Evolutionary conservation across 2,113 vertebrate genomes (phyloP), one percentile per base, ranked within the genome.

Genomic region (Oreochromis tanganicae): DNA sequence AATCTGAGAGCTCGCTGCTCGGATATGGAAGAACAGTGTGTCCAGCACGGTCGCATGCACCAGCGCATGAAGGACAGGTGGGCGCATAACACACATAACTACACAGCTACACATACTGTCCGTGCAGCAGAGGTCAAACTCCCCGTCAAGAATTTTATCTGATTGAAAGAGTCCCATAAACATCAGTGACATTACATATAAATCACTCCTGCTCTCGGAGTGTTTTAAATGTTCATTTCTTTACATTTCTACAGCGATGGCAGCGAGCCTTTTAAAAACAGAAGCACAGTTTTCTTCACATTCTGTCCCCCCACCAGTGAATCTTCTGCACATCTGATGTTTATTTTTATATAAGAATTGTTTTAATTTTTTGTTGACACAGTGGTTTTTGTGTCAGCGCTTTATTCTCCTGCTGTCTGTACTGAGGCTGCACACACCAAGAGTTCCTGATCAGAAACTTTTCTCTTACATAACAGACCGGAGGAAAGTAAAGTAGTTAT

Each of bases 41-140:
- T 98, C 90, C 98, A 98, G 81, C 98, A 99, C 32, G 98, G 98
- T 46, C 96, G 88, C 92, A 96, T 98, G 84, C 98, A 98, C 89
- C 97, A 98, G 89, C 96, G 96, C 88, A 98, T 99, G 98, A 99
- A 98, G 93, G 95, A 96, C 78, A 98, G 98, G 98, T 99, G 97
- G 3, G n/a, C 24, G 52, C n/a, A 73, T 29, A 61, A 79, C 7
- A 54, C 86, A 86, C 75, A 50, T 59, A 85, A 7, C 43, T 17
- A 32, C 36, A 43, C 79, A 85, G 12, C 32, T 19, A 43, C 41
- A 83, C 29, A 21, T 12, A 19, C 43, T 41, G n/a, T n/a, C 17
- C n/a, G 2, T 8, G 66, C 38, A 83, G 6, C 24, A 54, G 14
- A 80, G 38, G 55, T 19, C 27, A 59, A 52, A 16, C 1, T 80